phyloP scores from a whole-genome alignment of 2,888 invertebrate genomes.

The Drosophila diplacantha region DNA sequence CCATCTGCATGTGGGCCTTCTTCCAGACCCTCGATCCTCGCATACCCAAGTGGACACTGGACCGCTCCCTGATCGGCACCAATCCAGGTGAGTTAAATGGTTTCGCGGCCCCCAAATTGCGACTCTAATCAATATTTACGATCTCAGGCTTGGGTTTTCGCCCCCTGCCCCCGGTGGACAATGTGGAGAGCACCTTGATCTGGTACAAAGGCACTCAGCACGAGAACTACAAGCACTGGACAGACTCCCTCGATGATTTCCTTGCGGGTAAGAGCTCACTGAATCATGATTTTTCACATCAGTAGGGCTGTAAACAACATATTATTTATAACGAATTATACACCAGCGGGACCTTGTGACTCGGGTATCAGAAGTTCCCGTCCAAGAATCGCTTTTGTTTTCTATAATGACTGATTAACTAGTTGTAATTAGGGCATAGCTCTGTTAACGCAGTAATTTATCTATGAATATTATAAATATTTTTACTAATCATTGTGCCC shows the following conservation, averaged over 20 bases:
- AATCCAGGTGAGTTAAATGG: slow-evolving; percentile 84
- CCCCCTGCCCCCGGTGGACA: slow-evolving; percentile 90
- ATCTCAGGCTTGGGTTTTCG: slow-evolving; percentile 89
- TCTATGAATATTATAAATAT: background rate
- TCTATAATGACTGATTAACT: background rate
- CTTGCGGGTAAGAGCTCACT: slow-evolving; percentile 83
- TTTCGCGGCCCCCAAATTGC: too few species aligned
- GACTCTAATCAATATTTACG: background rate
- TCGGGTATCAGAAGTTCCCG: background rate
- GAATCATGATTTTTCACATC: background rate
- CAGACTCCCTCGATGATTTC: slow-evolving; percentile 85
- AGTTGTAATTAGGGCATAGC: background rate
- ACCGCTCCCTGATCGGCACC: slow-evolving; percentile 92
- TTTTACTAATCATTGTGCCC: background rate
- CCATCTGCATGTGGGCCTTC: slow-evolving; percentile 96
- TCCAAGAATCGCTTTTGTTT: background rate
- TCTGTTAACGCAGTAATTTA: background rate
- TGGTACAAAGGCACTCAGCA: slow-evolving; percentile 92
- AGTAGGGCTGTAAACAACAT: background rate
- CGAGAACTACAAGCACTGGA: slow-evolving; percentile 88
- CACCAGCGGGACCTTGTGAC: background rate
- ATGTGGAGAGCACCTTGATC: slow-evolving; percentile 96
- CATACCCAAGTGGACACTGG: slow-evolving; percentile 92
- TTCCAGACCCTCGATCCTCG: slow-evolving; percentile 92
- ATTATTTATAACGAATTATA: background rate